Conservation (phyloP, 2,797 vertebrate genomes). For the Calcarius lapponicus region DNA sequence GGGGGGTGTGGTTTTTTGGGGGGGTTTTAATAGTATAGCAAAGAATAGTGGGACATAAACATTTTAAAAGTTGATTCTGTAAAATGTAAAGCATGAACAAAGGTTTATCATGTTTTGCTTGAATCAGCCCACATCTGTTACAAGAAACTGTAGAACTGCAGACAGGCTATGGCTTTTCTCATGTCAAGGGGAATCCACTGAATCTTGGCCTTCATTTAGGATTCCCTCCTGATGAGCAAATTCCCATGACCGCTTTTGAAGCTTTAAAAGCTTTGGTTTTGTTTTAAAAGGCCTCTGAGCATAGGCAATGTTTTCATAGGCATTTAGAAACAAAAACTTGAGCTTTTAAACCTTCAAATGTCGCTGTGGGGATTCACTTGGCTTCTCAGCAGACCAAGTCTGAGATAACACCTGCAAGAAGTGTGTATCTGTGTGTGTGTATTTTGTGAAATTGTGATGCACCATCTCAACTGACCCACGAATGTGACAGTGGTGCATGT, state of each 20-base stretch:
- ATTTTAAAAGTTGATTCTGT: not conserved
- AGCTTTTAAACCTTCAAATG: slow-evolving; percentile 70
- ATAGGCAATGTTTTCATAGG: slow-evolving; percentile 63
- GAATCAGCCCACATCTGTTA: not conserved
- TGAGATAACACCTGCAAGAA: slow-evolving; percentile 67
- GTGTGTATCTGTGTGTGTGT: not conserved
- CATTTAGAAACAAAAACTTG: slow-evolving; percentile 66
- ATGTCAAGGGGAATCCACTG: slow-evolving; percentile 42
- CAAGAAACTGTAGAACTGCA: not conserved
- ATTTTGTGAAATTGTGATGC: slow-evolving; percentile 52
- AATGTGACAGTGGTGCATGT: not conserved
- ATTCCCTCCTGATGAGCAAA: slow-evolving; percentile 67
- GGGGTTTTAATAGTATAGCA: not conserved
- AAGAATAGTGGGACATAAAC: not conserved
- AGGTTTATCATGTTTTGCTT: not conserved
- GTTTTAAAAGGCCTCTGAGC: slow-evolving; percentile 69
- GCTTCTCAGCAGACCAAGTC: slow-evolving; percentile 60
- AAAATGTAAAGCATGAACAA: not conserved
- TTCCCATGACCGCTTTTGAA: slow-evolving; percentile 68
- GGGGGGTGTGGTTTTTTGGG: fast-evolving
- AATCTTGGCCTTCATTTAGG: slow-evolving; percentile 67
- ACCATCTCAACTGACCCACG: slow-evolving; percentile 49
- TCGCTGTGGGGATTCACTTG: slow-evolving; percentile 44
- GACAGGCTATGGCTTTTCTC: slow-evolving; percentile 30
- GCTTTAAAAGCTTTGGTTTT: slow-evolving; percentile 71